Evolutionary conservation across 2,797 vertebrate genomes (phyloP).

Genomic region (Heteromormyrus szaboi): DNA sequence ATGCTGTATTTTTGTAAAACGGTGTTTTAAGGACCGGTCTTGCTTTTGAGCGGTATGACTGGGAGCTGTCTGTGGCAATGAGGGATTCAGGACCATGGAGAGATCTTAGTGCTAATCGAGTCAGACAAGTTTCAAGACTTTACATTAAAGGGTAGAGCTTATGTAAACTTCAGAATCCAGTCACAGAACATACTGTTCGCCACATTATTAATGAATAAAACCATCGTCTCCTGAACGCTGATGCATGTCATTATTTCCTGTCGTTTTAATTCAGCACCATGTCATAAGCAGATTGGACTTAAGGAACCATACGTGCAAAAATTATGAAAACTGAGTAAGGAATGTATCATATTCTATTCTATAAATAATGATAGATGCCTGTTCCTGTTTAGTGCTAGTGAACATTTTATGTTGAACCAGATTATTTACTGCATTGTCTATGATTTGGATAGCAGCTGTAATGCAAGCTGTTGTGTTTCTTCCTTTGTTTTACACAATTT

Average conservation of each 20-base stretch:
- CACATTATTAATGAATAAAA: not conserved
- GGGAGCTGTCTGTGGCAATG: not conserved
- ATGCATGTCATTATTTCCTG: not conserved
- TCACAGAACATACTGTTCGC: not conserved
- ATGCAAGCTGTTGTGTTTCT: conserved; percentile 59
- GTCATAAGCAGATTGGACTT: not conserved
- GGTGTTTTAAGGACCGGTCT: not conserved
- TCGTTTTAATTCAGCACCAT: not conserved
- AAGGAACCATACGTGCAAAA: not conserved
- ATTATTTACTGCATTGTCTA: not conserved
- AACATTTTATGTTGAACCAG: not conserved
- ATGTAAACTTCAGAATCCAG: not conserved
- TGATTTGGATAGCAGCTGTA: conserved; percentile 41
- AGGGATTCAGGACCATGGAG: not conserved
- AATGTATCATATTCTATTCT: not conserved
- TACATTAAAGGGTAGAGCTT: not conserved
- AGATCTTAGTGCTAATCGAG: not conserved
- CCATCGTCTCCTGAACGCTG: not conserved
- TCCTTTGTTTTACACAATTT: conserved; percentile 45
- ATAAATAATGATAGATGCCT: not conserved
- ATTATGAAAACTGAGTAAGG: not conserved
- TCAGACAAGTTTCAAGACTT: not conserved
- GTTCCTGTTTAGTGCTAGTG: not conserved
- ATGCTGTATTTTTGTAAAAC: not conserved
- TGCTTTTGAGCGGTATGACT: not conserved